These are phyloP conservation scores for Oncorhynchus gorbuscha DNA, from an alignment of 2,113 vertebrate genomes.

Conservation along the genomic window DNA sequence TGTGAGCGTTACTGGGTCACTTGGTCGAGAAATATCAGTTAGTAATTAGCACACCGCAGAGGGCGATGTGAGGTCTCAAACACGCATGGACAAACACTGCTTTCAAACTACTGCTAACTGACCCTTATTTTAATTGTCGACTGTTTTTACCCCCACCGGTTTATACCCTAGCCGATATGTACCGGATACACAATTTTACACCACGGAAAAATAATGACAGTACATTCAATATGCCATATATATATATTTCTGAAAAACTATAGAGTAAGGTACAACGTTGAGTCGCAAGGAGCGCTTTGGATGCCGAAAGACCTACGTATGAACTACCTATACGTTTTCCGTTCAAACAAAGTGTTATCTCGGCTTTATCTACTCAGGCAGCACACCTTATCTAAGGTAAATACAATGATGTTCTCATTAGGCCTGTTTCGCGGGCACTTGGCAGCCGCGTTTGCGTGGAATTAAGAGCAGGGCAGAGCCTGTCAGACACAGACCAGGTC, in stretches of 20 bases:
- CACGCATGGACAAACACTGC: constrained; percentile 1
- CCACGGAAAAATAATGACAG: neutral
- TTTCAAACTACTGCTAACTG: constrained; percentile 10
- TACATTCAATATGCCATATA: neutral
- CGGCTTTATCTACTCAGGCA: constrained; percentile 74
- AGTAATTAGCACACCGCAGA: constrained; percentile 37
- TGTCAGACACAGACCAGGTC: constrained; percentile 63
- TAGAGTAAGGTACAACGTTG: neutral
- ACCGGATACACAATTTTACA: no score
- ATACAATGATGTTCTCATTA: constrained; percentile 89
- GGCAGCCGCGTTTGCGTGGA: constrained; percentile 79
- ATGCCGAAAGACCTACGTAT: constrained; percentile 20
- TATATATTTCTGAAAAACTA: neutral
- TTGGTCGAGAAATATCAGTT: constrained; percentile 53
- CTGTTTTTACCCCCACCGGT: neutral
- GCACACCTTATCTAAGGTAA: constrained; percentile 96
- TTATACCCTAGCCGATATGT: neutral
- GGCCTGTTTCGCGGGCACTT: constrained; percentile 77
- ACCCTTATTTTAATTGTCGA: constrained; percentile 18
- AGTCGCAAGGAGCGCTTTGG: neutral
- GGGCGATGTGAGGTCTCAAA: constrained; percentile 14
- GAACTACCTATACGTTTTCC: constrained; percentile 67
- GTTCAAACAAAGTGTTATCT: constrained; percentile 75
- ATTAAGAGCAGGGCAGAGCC: constrained; percentile 63
- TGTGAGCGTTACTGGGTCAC: constrained; percentile 39